Evolutionary conservation across 2,113 vertebrate species (phyloP), one percentile per base, ranked within the genome.

Genomic region (Tetrax tetrax): DNA sequence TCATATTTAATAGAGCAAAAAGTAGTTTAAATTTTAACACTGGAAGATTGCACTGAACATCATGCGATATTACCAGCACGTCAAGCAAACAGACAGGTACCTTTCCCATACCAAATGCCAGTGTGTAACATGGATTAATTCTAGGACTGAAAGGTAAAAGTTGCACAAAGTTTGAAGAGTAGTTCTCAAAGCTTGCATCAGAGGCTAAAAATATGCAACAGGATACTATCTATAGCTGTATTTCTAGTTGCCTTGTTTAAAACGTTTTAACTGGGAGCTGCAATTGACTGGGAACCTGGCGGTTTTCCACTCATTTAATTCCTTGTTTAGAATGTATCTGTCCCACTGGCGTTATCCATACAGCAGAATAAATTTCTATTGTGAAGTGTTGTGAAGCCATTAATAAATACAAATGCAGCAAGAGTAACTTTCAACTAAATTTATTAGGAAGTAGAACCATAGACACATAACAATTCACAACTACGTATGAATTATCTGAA

Each of bases 141-240:
- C 87, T 83, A 83, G 65, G 57, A 87, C 37, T 87, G 43, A 43
- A 95, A 86, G 84, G 83, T 94, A 88, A 93, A 81, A 89, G 74
- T n/a, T 66, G 19, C 41, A 41, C 50, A 64, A 91, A 95, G 66
- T 84, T 87, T 82, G 33, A 91, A 37, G 54, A 83, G 90, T n/a
- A 92, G 80, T 31, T 87, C 95, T 96, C 75, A 96, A 92, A 97
- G 63, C 94, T 97, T 97, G 90, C 92, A 97, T 97, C 96, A 97
- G 68, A 96, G 72, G 93, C 85, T 97, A 96, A 98, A 98, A 97
- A 98, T 97, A 98, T 89, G 97, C 90, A 96, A 93, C n/a, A 84
- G 75, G 96, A 96, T 94, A 95, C 97, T 96, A 94, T 93, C 93
- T 94, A 93, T 94, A 97, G 84, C 61, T 83, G 60, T 76, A 98